Evolutionary conservation across 2,888 invertebrate species (phyloP).

Genomic region (Lysandra coridon): DNA sequence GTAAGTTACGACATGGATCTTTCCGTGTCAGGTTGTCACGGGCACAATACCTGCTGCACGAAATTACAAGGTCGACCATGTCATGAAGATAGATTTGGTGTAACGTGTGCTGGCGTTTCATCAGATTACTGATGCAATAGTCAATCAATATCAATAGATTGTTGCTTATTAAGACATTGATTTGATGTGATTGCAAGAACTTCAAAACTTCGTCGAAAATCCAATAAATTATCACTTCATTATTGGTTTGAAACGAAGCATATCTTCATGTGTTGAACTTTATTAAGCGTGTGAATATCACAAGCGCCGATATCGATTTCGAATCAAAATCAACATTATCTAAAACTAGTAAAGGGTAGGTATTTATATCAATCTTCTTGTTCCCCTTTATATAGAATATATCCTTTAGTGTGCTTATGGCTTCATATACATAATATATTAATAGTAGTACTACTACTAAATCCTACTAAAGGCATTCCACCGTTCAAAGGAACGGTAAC

Average conservation of each 20-base stretch:
- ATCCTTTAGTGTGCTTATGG: too few species aligned
- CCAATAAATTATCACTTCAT: background rate
- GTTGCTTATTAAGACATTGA: background rate
- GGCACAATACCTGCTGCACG: background rate
- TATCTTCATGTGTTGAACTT: too few species aligned
- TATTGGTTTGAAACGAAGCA: too few species aligned
- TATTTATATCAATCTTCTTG: too few species aligned
- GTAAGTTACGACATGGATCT: background rate
- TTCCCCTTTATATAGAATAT: too few species aligned
- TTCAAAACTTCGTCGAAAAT: background rate
- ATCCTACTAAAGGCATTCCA: background rate
- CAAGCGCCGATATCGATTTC: too few species aligned
- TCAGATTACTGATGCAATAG: background rate
- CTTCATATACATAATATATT: too few species aligned
- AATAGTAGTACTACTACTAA: background rate
- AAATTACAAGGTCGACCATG: background rate
- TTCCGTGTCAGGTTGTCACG: constrained; percentile 26
- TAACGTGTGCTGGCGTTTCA: background rate
- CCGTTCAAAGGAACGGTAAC: background rate
- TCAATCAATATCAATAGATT: background rate
- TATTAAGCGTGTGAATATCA: too few species aligned
- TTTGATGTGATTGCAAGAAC: background rate
- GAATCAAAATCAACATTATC: too few species aligned
- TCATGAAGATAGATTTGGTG: constrained; percentile 3
- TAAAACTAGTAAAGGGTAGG: too few species aligned